Evolutionary conservation across 2,113 vertebrate genomes (phyloP), one percentile per base, ranked within the genome.

Genomic region (Lagopus muta): DNA sequence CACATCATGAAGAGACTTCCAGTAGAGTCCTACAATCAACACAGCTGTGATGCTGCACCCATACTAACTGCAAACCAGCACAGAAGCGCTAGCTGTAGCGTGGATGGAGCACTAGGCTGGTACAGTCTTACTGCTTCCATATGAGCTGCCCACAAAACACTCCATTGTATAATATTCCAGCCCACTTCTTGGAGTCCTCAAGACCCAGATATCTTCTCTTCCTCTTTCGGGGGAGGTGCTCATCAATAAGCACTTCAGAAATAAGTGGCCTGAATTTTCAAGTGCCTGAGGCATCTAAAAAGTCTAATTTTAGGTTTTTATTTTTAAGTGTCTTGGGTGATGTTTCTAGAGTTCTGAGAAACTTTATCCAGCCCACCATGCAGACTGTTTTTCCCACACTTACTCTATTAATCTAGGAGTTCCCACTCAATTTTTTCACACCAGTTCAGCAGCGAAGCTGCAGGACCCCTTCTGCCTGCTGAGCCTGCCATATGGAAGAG

Each of bases 401-500:
- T 7, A 12, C 72, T 45, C 64, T 96, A 95, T 94, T 96, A 95
- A 96, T 92, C 67, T 91, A 73, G 82, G 86, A 65, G 79, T 61
- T 97, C 85, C 96, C 89, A 96, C 94, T 81, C 89, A 94, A 80
- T 91, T 94, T 96, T 76, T 97, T 97, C 91, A 91, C 94, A 94
- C 79, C 76, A 86, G 82, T 88, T 94, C 94, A 92, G 69, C 69
- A 65, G 43, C 48, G 79, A 80, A 88, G 85, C 91, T 78, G 61
- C 91, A 92, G 82, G 47, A 93, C 73, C 82, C 84, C 73, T 96
- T 76, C 76, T 88, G 87, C 82, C 94, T 95, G 75, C 89, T 93
- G 71, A 92, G 87, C 89, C 91, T 95, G 87, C 92, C 96, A 97
- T 93, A 94, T 93, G 94, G 95, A 94, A 84, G 85, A 88, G 20